Percentiles rank a stretch among this genome's conserved stretches.
These are phyloP conservation scores for Syrmaticus mikado DNA, from an alignment of 2,113 vertebrate species.

Conservation along the genomic window DNA sequence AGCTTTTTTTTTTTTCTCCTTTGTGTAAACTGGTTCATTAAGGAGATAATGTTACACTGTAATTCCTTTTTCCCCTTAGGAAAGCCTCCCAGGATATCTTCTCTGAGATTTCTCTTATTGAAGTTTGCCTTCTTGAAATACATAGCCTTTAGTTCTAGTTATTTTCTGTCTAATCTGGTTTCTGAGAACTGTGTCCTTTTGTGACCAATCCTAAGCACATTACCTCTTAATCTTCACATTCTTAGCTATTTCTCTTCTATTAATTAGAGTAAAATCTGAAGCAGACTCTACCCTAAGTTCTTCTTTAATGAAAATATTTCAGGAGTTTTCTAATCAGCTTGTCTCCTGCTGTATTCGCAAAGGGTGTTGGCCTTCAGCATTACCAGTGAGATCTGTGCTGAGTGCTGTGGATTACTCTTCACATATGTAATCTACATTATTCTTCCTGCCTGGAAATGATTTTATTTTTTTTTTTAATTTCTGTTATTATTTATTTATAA, in stretches of 20 bases:
- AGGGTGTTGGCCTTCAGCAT: not conserved
- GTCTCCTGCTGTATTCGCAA: not conserved
- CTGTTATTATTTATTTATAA: not conserved
- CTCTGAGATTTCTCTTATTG: not conserved
- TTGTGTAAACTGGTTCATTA: constrained; percentile 11
- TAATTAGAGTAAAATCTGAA: not conserved
- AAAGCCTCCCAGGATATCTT: constrained; percentile 11
- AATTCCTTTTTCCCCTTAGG: not conserved
- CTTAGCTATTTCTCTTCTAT: not conserved
- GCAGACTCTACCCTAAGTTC: not conserved
- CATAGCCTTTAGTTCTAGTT: not conserved
- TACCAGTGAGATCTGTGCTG: not conserved
- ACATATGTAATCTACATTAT: not conserved
- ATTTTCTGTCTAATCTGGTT: not conserved
- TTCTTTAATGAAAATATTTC: not conserved
- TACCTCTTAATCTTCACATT: not conserved
- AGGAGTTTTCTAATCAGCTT: not conserved
- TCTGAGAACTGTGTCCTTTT: not conserved
- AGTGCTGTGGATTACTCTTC: not conserved
- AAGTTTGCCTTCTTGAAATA: not conserved
- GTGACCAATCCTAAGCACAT: not conserved
- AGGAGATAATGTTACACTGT: not conserved
- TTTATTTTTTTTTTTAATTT: too few relatives aligned
- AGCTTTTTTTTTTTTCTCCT: constrained; percentile 3
- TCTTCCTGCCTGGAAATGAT: not conserved